These are phyloP conservation scores for Motacilla alba DNA, from an alignment of 2,113 vertebrate species.

Conservation along the genomic window DNA sequence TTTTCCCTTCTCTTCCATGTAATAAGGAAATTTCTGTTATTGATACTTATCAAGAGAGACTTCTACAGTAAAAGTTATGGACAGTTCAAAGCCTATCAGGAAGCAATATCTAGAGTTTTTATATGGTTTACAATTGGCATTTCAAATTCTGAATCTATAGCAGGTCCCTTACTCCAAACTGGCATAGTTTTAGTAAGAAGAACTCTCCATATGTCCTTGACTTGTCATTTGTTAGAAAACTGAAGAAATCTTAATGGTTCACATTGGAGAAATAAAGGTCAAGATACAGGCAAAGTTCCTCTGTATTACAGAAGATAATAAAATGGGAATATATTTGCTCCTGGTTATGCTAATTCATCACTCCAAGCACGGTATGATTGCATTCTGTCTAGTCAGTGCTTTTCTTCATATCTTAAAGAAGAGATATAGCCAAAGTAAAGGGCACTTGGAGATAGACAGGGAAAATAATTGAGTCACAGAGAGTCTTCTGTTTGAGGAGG, in stretches of 20 bases:
- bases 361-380: neutral
- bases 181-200: neutral
- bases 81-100: neutral
- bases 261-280: neutral
- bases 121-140: neutral
- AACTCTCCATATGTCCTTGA: neutral
- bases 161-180: neutral
- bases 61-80: neutral
- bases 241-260: neutral
- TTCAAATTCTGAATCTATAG: neutral
- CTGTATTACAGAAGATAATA: neutral
- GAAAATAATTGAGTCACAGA: slow-evolving; percentile 26
- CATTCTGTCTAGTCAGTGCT: neutral
- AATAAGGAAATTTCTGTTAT: neutral
- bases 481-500: slow-evolving; percentile 21
- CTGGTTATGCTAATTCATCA: slow-evolving; percentile 25
- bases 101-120: neutral
- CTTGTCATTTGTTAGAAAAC: neutral
- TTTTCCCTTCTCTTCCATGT: neutral
- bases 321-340: neutral
- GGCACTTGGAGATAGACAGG: slow-evolving; percentile 7
- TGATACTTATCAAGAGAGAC: neutral
- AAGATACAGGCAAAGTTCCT: neutral
- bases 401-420: neutral
- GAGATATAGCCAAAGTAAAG: neutral